Conservation (phyloP, 1,140 invertebrate species). For the Hydropsyche tenuis region DNA sequence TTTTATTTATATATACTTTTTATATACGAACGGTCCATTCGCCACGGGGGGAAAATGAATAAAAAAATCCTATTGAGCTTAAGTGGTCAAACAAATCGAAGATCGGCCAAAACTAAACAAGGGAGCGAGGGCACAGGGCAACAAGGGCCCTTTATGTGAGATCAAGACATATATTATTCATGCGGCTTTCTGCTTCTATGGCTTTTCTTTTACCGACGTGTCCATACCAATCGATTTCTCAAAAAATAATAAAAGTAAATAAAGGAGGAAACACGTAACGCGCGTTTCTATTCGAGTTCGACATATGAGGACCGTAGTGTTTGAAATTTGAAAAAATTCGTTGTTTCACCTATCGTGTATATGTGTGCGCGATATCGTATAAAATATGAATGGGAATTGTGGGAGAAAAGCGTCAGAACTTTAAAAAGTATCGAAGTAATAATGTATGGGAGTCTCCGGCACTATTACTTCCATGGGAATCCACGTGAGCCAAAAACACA, state of each 20-base stretch:
- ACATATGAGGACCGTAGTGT: too few relatives aligned
- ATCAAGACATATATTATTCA: constrained; percentile 38
- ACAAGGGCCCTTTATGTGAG: constrained; percentile 35
- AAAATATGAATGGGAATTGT: constrained; percentile 22
- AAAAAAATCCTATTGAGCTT: constrained; percentile 39
- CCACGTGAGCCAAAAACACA: constrained; percentile 8
- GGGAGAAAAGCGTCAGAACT: constrained; percentile 2
- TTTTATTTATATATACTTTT: not conserved
- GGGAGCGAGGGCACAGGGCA: constrained; percentile 28
- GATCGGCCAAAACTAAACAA: constrained; percentile 23
- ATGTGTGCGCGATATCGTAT: not conserved
- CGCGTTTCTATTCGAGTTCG: too few relatives aligned
- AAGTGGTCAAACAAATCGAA: constrained; percentile 45
- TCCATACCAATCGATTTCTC: not conserved
- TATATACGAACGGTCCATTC: not conserved
- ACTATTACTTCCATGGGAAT: constrained; percentile 24
- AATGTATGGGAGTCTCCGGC: constrained; percentile 10
- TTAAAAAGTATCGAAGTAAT: constrained; percentile 21
- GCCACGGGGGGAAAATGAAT: constrained; percentile 11
- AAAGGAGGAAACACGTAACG: too few relatives aligned
- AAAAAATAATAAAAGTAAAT: constrained; percentile 1
- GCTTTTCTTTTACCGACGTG: constrained; percentile 33
- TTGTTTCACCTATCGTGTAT: too few relatives aligned
- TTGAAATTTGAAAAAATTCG: too few relatives aligned
- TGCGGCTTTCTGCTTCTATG: constrained; percentile 33